Evolutionary conservation across 2,888 invertebrate genomes (phyloP), one percentile per base, ranked within the genome.

Genomic region (Mylabris sibirica): DNA sequence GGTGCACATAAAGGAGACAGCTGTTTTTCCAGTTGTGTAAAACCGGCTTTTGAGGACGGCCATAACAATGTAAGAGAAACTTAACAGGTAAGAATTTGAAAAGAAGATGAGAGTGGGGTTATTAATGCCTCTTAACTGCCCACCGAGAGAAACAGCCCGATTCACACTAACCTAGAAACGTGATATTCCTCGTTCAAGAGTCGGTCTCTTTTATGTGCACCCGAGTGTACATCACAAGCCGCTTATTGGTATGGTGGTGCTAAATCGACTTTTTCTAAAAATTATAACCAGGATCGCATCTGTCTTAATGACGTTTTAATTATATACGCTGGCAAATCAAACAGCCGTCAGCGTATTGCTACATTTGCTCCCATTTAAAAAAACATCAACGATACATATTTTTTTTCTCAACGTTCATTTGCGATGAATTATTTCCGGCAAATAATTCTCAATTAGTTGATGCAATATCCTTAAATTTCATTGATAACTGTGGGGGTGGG

Each of bases 401-500:
- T 70, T 61, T 64, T 57, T 30, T 20, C 8, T 17, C 41, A 38
- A 12, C 4, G 5, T 17, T n/a, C n/a, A 44, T 44, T 6, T 17
- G 11, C n/a, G 6, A 8, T 34, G 6, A 34, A 14, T 38, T 12
- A 38, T 12, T 38, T 38, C 3, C 38, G 12, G 12, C 11, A 38
- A 38, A 38, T 12, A 38, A 38, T 38, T 38, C 14, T 5, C 8
- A 8, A 6, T 34, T 34, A 9, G 34, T 8, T 34, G 5, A 3
- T 38, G 3, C 38, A 2, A 12, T 12, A 38, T 30, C 4, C 30
- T 8, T 4, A 30, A 30, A 6, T 30, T 30, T 30, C 30, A 30
- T 65, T 74, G 66, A 74, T 74, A 75, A 44, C 72, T 62, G 66
- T n/a, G n/a, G n/a, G n/a, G n/a, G n/a, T n/a, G n/a, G n/a, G n/a